Percentiles rank a stretch among this genome's conserved stretches.
Evolutionary conservation across 2,113 vertebrate species (phyloP).

Genomic region (Thalassoma bifasciatum): DNA sequence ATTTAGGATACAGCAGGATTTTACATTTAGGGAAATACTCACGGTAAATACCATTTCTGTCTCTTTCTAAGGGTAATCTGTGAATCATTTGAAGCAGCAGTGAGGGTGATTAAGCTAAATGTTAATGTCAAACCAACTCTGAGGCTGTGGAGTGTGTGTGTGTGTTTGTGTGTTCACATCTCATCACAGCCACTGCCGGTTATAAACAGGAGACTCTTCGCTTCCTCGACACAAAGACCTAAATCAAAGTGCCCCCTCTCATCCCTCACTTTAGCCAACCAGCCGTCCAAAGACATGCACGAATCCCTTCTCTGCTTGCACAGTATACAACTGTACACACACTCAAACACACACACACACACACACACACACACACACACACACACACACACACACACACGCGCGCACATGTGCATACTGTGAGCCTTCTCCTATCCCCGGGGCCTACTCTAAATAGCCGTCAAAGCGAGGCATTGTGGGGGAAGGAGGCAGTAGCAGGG

Average conservation of each 20-base stretch:
- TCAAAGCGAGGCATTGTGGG: conserved; percentile 78
- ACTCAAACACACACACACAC: too few relatives aligned
- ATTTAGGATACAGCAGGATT: conserved; percentile 10
- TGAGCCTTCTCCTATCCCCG: conserved; percentile 66
- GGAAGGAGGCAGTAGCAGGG: conserved; percentile 48
- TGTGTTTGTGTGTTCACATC: conserved; percentile 10
- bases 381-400: too few relatives aligned
- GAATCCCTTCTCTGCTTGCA: conserved; percentile 54
- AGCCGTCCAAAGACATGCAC: conserved; percentile 23
- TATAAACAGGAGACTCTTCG: conserved; percentile 12
- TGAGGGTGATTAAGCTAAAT: conserved; percentile 24
- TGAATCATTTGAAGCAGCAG: conserved; percentile 14
- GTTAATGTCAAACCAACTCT: conserved; percentile 39
- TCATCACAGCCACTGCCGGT: not conserved
- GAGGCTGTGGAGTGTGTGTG: not conserved
- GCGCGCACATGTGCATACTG: conserved; percentile 46
- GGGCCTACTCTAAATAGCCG: conserved; percentile 78
- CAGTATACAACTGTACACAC: conserved; percentile 47
- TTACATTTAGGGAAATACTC: conserved; percentile 2
- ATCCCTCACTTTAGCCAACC: conserved; percentile 4
- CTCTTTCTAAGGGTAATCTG: not conserved
- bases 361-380: conserved; percentile 25
- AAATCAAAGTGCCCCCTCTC: conserved; percentile 30
- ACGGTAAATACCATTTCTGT: not conserved
- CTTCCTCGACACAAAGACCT: conserved; percentile 17